These are phyloP conservation scores for Aplysia californica DNA, from an alignment of 1,140 invertebrate genomes.

Conservation along the genomic window DNA sequence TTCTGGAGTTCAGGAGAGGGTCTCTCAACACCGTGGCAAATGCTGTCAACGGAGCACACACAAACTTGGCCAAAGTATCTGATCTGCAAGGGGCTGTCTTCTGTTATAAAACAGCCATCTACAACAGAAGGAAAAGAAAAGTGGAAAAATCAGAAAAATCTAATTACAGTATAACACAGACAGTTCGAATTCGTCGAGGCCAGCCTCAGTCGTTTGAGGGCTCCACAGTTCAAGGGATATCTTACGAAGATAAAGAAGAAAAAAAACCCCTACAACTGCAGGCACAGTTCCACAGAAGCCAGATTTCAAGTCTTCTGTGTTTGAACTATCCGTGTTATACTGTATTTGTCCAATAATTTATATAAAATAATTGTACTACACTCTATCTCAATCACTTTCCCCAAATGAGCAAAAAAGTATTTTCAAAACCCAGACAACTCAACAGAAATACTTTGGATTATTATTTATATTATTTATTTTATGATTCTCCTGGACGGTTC, in stretches of 20 bases:
- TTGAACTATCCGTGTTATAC: too few relatives aligned
- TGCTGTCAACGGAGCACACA: background rate
- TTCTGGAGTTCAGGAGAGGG: background rate
- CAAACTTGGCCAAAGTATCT: conserved; percentile 24
- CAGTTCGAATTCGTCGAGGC: background rate
- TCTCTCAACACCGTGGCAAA: background rate
- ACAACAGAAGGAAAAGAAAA: conserved; percentile 3
- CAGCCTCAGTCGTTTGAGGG: background rate
- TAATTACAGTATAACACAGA: background rate
- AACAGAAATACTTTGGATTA: too few relatives aligned
- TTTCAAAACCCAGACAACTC: too few relatives aligned
- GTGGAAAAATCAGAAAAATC: background rate
- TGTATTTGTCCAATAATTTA: too few relatives aligned
- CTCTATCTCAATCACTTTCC: too few relatives aligned
- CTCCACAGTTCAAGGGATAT: background rate
- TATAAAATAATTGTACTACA: too few relatives aligned
- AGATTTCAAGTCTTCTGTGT: too few relatives aligned
- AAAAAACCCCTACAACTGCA: background rate
- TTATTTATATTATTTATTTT: too few relatives aligned
- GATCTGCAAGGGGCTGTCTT: conserved; percentile 3
- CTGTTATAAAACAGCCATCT: conserved; percentile 14
- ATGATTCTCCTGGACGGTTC: too few relatives aligned
- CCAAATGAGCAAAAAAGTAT: too few relatives aligned
- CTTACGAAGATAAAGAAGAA: background rate
- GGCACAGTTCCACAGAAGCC: background rate